phyloP scores from a whole-genome alignment of 2,888 invertebrate genomes.

The Nephrocerus scutellatus region DNA sequence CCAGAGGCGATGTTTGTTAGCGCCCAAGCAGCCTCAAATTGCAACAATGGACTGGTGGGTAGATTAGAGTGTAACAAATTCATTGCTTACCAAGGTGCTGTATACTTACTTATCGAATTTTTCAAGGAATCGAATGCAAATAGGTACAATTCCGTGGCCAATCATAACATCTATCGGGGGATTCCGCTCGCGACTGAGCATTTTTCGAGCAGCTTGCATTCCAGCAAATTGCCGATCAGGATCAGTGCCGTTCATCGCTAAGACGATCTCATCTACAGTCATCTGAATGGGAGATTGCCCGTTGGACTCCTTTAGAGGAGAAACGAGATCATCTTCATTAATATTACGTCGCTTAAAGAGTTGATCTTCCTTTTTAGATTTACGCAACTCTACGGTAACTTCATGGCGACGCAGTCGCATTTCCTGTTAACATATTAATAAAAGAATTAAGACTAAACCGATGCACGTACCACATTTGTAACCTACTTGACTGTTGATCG shows the following conservation, averaged over 20 bases:
- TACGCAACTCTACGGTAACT: conserved; percentile 82
- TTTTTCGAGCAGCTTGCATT: conserved; percentile 77
- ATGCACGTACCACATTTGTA: background rate
- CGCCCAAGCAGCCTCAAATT: conserved; percentile 97
- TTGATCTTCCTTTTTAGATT: conserved; percentile 90
- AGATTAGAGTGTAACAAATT: background rate
- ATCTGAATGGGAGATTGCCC: conserved; percentile 48
- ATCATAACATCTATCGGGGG: conserved; percentile 89
- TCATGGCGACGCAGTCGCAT: conserved; percentile 84
- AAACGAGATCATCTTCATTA: conserved; percentile 49
- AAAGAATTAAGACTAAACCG: background rate
- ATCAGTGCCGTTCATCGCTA: conserved; percentile 62
- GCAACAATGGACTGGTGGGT: conserved; percentile 58
- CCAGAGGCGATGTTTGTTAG: conserved; percentile 97
- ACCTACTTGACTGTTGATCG: conserved; percentile 66
- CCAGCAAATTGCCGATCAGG: conserved; percentile 58
- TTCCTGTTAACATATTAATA: conserved; percentile 31
- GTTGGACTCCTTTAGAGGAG: conserved; percentile 51
- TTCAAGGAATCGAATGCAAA: conserved; percentile 70
- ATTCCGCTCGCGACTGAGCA: conserved; percentile 79
- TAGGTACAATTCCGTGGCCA: conserved; percentile 72
- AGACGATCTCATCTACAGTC: conserved; percentile 65
- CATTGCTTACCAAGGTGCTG: background rate
- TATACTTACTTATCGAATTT: conserved; percentile 61
- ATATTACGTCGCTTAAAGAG: conserved; percentile 85